Percentiles rank a stretch among this genome's conserved stretches.
These are phyloP conservation scores for Tokudaia muenninki DNA, from an alignment of 2,797 vertebrate species.

Conservation along the genomic window DNA sequence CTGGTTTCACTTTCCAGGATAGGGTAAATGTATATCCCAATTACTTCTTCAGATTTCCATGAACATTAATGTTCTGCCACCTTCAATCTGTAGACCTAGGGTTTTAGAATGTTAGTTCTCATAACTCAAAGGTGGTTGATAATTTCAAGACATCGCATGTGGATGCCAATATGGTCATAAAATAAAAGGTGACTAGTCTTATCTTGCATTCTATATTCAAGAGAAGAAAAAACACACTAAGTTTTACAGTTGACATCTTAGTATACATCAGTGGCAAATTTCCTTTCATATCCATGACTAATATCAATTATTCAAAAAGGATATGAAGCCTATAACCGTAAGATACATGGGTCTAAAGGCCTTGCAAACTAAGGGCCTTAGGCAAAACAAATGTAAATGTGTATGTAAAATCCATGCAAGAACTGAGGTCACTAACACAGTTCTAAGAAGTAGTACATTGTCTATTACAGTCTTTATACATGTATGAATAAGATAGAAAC, in stretches of 20 bases:
- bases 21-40: neutral
- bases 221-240: neutral
- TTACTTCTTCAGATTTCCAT: neutral
- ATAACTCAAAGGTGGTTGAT: neutral
- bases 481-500: neutral
- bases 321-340: neutral
- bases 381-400: neutral
- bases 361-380: neutral
- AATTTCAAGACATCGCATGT: neutral
- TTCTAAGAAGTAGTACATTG: neutral
- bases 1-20: neutral
- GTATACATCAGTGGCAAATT: neutral
- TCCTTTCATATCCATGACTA: neutral
- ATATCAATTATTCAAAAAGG: neutral
- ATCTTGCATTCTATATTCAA: neutral
- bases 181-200: neutral
- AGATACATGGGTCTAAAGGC: neutral
- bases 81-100: neutral
- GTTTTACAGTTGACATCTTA: neutral
- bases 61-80: neutral
- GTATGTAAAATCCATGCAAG: neutral
- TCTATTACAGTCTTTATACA: neutral
- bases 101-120: neutral
- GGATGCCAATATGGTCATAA: neutral
- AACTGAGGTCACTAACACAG: neutral